Evolutionary conservation across 2,113 vertebrate species (phyloP), one percentile per base, ranked within the genome.

Genomic region (Psilopsiagon aurifrons): DNA sequence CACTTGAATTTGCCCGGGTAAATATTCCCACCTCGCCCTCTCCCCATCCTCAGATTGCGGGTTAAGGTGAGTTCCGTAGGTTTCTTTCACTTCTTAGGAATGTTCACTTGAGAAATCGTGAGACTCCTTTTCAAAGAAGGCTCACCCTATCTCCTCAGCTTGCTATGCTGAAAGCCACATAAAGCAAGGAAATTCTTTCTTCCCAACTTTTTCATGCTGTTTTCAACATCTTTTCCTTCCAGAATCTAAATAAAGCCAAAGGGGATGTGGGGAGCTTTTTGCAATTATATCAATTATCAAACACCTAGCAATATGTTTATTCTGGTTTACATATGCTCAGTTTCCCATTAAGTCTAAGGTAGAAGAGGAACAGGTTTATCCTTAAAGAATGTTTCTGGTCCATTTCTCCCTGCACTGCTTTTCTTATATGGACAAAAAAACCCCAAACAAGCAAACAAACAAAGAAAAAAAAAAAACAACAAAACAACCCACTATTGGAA

Each of bases 1-100:
- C 98, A 98, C 43, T 96, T 86, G 44, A 92, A 96, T 95, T 97
- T 91, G 66, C 97, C 94, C 94, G 95, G 95, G 96, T 88, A 95
- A 97, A 97, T 95, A 90, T 88, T 86, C 90, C 66, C 87, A 83
- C 41, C 62, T 96, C 17, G 23, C 90, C 92, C 90, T 95, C 92
- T 95, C 95, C 88, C 73, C 86, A 86, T 62, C 29, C 31, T 79
- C 93, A 93, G 29, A 73, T 6, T 90, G 71, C 85, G 79, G 95
- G 76, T 73, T 91, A 55, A 83, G 33, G 51, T 44, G 94, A 93
- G 90, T 62, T 88, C 57, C 11, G 4, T 81, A 68, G 57, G 87
- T 87, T 92, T 77, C 39, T 67, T 62, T 47, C 55, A 10, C 28
- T 63, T 51, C 37, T 73, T 51, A 46, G 16, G 52, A 75, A 9